phyloP scores from a whole-genome alignment of 2,888 invertebrate species.

The Pseudolycoriella hygida region DNA sequence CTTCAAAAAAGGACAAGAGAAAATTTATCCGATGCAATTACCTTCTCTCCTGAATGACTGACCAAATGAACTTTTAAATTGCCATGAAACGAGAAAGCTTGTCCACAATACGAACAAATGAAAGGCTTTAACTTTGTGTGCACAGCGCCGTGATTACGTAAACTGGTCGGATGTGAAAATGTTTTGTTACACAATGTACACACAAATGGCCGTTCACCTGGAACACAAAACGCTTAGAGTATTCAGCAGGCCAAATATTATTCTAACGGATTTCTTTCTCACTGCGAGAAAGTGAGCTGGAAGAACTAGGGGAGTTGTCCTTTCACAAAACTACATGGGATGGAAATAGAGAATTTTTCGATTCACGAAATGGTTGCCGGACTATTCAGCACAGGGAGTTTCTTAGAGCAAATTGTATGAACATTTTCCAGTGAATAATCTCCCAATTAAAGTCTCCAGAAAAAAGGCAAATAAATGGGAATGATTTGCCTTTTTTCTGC shows the following conservation, averaged over 20 bases:
- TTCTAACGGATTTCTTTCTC: no score
- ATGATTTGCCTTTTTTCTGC: no score
- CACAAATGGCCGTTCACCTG: conserved; percentile 6
- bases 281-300: no score
- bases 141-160: conserved; percentile 7
- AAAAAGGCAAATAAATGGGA: no score
- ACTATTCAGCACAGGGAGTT: not conserved
- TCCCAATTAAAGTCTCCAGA: no score
- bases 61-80: conserved; percentile 9
- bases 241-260: not conserved
- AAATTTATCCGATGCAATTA: no score
- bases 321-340: no score
- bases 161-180: conserved; percentile 6
- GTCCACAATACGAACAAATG: conserved; percentile 10
- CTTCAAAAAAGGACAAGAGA: no score
- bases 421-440: no score
- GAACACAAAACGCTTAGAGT: not conserved
- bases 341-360: no score
- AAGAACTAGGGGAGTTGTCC: no score
- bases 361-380: no score
- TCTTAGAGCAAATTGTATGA: not conserved
- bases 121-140: conserved; percentile 6
- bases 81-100: conserved; percentile 7
- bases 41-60: conserved; percentile 9
- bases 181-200: conserved; percentile 9